Percentiles rank a stretch among this genome's conserved stretches.
phyloP scores from a whole-genome alignment of 2,888 invertebrate species.

The Caenorhabditis sp. region DNA sequence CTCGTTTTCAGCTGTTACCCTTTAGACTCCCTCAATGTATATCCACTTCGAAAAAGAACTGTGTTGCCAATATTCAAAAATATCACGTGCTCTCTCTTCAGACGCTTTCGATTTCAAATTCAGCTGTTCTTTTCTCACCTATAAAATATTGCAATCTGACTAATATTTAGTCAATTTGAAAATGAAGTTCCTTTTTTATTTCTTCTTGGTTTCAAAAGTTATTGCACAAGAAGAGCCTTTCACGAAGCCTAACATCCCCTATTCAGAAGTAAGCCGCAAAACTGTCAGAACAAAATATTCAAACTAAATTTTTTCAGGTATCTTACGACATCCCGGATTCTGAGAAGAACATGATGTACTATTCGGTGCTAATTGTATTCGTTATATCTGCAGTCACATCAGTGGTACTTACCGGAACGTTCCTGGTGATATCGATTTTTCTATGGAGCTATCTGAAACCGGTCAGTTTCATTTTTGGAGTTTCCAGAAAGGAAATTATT shows the following conservation, averaged over 20 bases:
- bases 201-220: too few relatives aligned
- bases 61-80: neutral
- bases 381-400: constrained; percentile 23
- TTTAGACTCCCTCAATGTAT: neutral
- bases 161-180: too few relatives aligned
- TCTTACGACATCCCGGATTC: constrained; percentile 20
- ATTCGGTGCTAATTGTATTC: constrained; percentile 25
- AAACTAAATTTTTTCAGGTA: neutral
- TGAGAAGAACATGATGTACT: constrained; percentile 34
- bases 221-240: neutral
- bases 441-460: constrained; percentile 35
- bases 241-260: neutral
- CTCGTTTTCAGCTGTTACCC: neutral
- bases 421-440: constrained; percentile 22
- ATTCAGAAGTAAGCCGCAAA: neutral
- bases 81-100: neutral
- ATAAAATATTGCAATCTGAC: neutral
- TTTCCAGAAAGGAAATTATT: neutral
- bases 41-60: neutral
- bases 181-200: too few relatives aligned
- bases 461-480: neutral
- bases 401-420: constrained; percentile 18
- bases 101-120: neutral
- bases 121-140: neutral
- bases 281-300: too few relatives aligned